phyloP scores from a whole-genome alignment of 2,888 invertebrate genomes.

The Tuberolachnus salignus region DNA sequence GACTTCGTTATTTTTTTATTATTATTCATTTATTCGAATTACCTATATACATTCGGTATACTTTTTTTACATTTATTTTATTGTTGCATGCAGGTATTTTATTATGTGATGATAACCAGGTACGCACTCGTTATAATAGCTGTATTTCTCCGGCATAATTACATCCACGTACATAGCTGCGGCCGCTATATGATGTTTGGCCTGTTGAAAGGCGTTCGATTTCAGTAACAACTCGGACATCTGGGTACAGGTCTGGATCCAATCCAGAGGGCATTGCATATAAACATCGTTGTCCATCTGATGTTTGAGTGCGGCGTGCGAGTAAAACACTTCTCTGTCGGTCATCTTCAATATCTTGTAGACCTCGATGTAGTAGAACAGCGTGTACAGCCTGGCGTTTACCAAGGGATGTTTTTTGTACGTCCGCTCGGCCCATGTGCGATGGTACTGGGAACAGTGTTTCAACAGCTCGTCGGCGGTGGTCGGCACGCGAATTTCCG shows the following conservation, averaged over 20 bases:
- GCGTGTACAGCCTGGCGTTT: background rate
- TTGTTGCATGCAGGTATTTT: no score
- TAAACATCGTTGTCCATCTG: background rate
- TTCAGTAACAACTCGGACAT: background rate
- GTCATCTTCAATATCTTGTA: background rate
- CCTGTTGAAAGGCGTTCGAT: constrained; percentile 6
- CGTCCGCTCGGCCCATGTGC: background rate
- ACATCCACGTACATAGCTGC: background rate
- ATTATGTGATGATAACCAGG: no score
- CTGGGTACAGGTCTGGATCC: background rate
- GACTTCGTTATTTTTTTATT: no score
- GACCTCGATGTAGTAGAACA: background rate
- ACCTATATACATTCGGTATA: no score
- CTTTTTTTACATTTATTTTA: no score
- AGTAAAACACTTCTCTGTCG: background rate
- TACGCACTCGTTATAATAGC: background rate
- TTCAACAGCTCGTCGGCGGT: background rate
- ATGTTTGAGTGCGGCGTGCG: background rate
- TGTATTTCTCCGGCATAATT: background rate
- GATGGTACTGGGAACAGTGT: background rate
- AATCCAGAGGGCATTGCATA: constrained; percentile 9
- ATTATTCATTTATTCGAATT: no score
- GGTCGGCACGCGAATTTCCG: background rate
- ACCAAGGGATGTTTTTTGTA: background rate
- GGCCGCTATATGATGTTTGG: constrained; percentile 1